A percentile compares a stretch with the other conserved stretches of the same genome.
phyloP scores from a whole-genome alignment of 2,888 invertebrate species.

The Hirtodrosophila cameraria region DNA sequence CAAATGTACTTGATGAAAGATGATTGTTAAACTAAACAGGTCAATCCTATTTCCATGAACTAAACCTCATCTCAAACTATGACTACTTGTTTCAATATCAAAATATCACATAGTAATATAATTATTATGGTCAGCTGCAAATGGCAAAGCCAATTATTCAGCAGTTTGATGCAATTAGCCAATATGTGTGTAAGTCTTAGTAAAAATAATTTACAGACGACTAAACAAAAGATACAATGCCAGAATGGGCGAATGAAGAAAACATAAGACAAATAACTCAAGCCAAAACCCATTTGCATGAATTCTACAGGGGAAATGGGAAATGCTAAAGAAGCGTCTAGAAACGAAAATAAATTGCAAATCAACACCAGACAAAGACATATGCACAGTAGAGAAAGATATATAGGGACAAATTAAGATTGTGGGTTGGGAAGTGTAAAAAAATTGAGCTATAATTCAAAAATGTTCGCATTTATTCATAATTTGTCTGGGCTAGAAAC shows the following conservation, averaged over 20 bases:
- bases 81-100: not conserved
- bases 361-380: constrained; percentile 24
- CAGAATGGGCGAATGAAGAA: constrained; percentile 11
- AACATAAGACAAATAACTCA: constrained; percentile 36
- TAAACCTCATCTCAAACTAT: no score
- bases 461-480: constrained; percentile 68
- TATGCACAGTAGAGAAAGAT: not conserved
- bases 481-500: constrained; percentile 48
- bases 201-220: constrained; percentile 59
- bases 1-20: no score
- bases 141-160: constrained; percentile 46
- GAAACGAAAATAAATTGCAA: constrained; percentile 51
- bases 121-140: constrained; percentile 57
- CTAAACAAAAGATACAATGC: constrained; percentile 54
- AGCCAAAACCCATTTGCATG: constrained; percentile 33
- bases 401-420: constrained; percentile 10
- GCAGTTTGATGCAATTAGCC: constrained; percentile 61
- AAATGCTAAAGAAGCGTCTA: constrained; percentile 27
- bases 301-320: constrained; percentile 29
- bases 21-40: no score
- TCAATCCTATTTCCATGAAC: no score
- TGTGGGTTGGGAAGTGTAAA: constrained; percentile 13
- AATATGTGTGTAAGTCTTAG: constrained; percentile 44
- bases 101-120: constrained; percentile 10
- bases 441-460: constrained; percentile 43